These are phyloP conservation scores for Spicauda simplicius DNA, from an alignment of 2,888 invertebrate species.

Conservation along the genomic window DNA sequence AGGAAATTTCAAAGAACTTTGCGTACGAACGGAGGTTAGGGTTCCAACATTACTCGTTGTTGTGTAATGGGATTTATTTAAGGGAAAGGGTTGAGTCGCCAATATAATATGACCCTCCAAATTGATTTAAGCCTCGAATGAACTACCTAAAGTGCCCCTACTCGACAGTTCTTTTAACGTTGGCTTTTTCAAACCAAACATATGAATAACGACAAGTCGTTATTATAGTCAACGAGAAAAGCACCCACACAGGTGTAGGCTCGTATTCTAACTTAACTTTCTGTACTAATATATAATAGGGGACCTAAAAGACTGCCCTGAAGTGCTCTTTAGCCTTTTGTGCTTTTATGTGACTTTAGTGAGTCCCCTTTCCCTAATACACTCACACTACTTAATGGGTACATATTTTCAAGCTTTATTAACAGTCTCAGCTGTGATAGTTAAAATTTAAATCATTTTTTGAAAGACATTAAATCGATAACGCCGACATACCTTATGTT, in stretches of 20 bases:
- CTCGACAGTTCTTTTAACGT: constrained; percentile 21
- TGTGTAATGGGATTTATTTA: constrained; percentile 44
- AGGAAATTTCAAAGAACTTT: constrained; percentile 24
- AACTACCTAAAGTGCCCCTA: constrained; percentile 21
- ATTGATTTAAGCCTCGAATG: constrained; percentile 46
- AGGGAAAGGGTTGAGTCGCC: constrained; percentile 57
- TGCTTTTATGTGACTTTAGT: constrained; percentile 15
- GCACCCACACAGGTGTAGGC: constrained; percentile 46
- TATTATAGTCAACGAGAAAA: constrained; percentile 54
- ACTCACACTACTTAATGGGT: background rate
- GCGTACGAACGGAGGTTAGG: constrained; percentile 19
- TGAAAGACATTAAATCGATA: background rate
- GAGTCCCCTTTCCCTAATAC: background rate
- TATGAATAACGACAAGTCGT: constrained; percentile 38
- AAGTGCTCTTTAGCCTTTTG: constrained; percentile 12
- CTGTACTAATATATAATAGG: constrained; percentile 13
- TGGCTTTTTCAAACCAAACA: constrained; percentile 24
- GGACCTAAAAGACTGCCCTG: constrained; percentile 26
- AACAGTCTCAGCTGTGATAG: background rate
- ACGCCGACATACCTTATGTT: background rate
- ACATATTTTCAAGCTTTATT: background rate
- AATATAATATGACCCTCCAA: constrained; percentile 51
- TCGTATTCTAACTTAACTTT: constrained; percentile 25
- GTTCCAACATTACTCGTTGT: constrained; percentile 20
- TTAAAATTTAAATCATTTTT: too few relatives aligned